Percentiles rank a stretch among this genome's conserved stretches.
Conservation (phyloP, 37 sponge, comb jelly and placozoan species). For the Aplysina aerophoba region DNA sequence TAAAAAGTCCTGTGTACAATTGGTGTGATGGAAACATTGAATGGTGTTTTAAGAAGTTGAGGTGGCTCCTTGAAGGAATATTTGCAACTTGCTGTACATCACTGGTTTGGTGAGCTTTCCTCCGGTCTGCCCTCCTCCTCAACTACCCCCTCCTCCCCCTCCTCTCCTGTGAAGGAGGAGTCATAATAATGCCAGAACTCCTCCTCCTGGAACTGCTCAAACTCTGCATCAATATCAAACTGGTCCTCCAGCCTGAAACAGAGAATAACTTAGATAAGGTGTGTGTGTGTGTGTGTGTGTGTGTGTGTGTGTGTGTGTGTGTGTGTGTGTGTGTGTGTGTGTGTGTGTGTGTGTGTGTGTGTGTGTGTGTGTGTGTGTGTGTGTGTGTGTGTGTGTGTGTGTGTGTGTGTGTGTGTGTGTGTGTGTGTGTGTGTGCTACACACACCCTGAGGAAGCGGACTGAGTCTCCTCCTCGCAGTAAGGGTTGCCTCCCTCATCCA, state of each 20-base stretch:
- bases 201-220: not conserved
- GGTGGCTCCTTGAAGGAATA: too few relatives aligned
- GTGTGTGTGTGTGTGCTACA: not conserved
- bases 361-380: not conserved
- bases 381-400: not conserved
- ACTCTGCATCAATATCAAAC: constrained; percentile 20
- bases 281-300: constrained; percentile 33
- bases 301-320: constrained; percentile 31
- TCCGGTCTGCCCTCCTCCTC: too few relatives aligned
- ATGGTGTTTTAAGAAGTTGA: too few relatives aligned
- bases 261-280: not conserved
- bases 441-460: too few relatives aligned
- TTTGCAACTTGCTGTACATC: too few relatives aligned
- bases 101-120: too few relatives aligned
- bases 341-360: constrained; percentile 26
- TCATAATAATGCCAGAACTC: not conserved
- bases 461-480: too few relatives aligned
- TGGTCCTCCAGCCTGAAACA: not conserved
- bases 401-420: constrained; percentile 14
- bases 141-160: not conserved
- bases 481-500: too few relatives aligned
- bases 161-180: not conserved
- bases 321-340: constrained; percentile 23
- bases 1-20: too few relatives aligned
- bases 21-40: too few relatives aligned